Percentiles rank a stretch among this genome's conserved stretches.
Conservation (phyloP, 2,888 invertebrate genomes). For the Exephanes ischioxanthus region DNA sequence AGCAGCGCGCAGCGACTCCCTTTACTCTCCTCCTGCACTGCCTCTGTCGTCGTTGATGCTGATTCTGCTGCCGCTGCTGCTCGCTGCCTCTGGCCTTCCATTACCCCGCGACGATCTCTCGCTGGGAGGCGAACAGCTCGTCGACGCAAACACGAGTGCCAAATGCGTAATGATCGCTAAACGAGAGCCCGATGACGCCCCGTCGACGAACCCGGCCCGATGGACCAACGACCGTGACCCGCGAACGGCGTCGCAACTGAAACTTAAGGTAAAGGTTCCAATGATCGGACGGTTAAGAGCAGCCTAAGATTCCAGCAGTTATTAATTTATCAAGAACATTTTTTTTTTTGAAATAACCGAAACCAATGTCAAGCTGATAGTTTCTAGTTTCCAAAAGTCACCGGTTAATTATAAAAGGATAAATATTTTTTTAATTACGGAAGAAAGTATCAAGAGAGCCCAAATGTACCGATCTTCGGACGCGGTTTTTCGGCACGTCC, state of each 20-base stretch:
- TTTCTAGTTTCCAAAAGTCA: too few relatives aligned
- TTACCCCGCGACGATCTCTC: conserved; percentile 66
- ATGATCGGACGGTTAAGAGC: too few relatives aligned
- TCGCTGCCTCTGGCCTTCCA: conserved; percentile 12
- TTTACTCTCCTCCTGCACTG: conserved; percentile 42
- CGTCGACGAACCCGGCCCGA: conserved; percentile 33
- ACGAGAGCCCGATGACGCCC: conserved; percentile 66
- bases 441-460: too few relatives aligned
- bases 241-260: neutral
- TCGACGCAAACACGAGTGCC: conserved; percentile 81
- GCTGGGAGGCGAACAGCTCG: conserved; percentile 77
- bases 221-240: conserved; percentile 14
- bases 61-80: conserved; percentile 10
- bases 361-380: too few relatives aligned
- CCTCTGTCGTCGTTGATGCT: conserved; percentile 33
- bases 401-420: too few relatives aligned
- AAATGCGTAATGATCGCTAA: conserved; percentile 82
- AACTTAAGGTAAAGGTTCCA: too few relatives aligned
- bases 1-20: conserved; percentile 38
- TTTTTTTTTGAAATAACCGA: too few relatives aligned
- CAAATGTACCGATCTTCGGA: too few relatives aligned
- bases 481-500: too few relatives aligned
- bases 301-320: too few relatives aligned
- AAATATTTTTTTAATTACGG: too few relatives aligned
- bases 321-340: too few relatives aligned